Conservation (phyloP, 2,888 invertebrate genomes). For the Xestia sexstrigata region DNA sequence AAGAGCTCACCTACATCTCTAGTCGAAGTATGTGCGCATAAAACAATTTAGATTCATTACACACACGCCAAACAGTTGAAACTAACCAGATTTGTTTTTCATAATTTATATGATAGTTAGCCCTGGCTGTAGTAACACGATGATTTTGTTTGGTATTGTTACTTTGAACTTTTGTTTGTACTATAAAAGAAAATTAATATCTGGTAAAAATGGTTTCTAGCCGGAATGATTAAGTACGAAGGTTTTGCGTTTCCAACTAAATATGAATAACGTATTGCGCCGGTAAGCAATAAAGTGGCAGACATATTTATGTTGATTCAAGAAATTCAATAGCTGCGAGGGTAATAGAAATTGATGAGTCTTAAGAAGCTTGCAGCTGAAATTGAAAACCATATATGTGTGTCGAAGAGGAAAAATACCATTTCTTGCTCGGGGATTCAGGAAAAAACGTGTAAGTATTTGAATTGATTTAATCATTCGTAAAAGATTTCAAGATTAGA, state of each 20-base stretch:
- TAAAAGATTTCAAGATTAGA: neutral
- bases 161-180: slow-evolving; percentile 74
- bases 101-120: slow-evolving; percentile 84
- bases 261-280: slow-evolving; percentile 51
- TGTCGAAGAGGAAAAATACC: slow-evolving; percentile 19
- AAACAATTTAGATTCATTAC: slow-evolving; percentile 80
- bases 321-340: slow-evolving; percentile 50
- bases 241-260: slow-evolving; percentile 52
- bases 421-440: slow-evolving; percentile 1
- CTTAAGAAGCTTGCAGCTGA: slow-evolving; percentile 31
- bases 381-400: slow-evolving; percentile 38
- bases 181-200: slow-evolving; percentile 68
- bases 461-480: slow-evolving; percentile 14
- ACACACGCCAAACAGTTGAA: slow-evolving; percentile 79
- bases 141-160: slow-evolving; percentile 71
- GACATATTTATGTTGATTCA: slow-evolving; percentile 52
- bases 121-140: slow-evolving; percentile 65
- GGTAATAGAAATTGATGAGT: slow-evolving; percentile 49
- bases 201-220: slow-evolving; percentile 59
- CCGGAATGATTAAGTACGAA: slow-evolving; percentile 55
- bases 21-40: slow-evolving; percentile 58
- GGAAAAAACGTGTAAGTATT: slow-evolving; percentile 8
- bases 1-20: slow-evolving; percentile 62
- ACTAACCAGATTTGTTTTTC: slow-evolving; percentile 83
- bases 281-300: slow-evolving; percentile 42